phyloP scores from a whole-genome alignment of 2,113 vertebrate species.

The Poeciliopsis retropinna region DNA sequence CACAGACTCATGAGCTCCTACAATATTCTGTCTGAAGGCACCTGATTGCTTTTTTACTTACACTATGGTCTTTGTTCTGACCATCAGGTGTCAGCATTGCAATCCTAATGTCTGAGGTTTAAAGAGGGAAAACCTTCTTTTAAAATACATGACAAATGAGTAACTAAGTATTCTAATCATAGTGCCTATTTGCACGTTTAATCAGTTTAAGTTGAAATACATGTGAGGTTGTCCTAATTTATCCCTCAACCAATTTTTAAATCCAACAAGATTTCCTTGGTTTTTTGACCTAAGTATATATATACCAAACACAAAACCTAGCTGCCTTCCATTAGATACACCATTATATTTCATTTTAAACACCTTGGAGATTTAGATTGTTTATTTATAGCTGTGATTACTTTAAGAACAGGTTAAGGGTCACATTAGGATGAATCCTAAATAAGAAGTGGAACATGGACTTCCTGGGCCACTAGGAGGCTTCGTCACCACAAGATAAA shows the following conservation, averaged over 20 bases:
- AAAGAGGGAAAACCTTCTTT: background rate
- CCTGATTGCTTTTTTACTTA: too few species aligned
- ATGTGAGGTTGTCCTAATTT: background rate
- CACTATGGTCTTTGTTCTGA: too few species aligned
- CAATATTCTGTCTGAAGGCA: too few species aligned
- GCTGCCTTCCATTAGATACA: too few species aligned
- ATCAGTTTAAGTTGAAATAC: background rate
- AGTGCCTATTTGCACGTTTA: background rate
- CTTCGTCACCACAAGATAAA: slow-evolving; percentile 13
- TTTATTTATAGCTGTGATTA: background rate
- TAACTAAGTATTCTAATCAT: background rate
- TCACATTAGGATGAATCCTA: background rate
- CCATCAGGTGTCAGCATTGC: too few species aligned
- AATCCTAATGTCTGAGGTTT: background rate
- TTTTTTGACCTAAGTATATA: too few species aligned
- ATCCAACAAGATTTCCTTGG: too few species aligned
- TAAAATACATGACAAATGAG: too few species aligned
- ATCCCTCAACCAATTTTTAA: too few species aligned
- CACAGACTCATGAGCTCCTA: too few species aligned
- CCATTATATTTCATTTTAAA: too few species aligned
- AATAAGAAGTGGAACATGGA: background rate
- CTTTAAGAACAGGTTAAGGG: background rate
- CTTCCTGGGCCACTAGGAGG: slow-evolving; percentile 18
- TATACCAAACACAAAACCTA: background rate
- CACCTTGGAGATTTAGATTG: background rate